Base-by-base conservation (phyloP, 2,113 vertebrate genomes). In the Romanogobio albipinnatus region DNA sequence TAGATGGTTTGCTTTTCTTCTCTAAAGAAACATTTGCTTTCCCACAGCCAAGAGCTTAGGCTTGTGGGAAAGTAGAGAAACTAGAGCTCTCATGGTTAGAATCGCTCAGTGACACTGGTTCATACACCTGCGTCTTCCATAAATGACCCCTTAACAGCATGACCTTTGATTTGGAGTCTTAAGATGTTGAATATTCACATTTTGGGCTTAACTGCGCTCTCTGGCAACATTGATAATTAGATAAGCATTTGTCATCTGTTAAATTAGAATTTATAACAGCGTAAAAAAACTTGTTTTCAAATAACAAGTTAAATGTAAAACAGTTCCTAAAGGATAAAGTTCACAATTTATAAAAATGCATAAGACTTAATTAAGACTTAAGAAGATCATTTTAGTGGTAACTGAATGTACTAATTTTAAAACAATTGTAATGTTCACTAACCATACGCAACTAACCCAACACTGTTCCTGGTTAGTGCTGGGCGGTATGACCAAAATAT, bases 21-120 rank as follows among this genome's bases (percentile, higher is more conserved):
- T 68, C 45, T 49, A 66, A 49, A 81, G 9, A 81, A 81, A 36
- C 62, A 36, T 68, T 36, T 81, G 26, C 62, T 81, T 68, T 81
- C 26, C 43, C 45, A 81, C 43, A 51, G 78, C 26, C 17, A 22
- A 51, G 22, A 68, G 5, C 24, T 24, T 47, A 4, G 24, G 59
- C 59, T 49, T 62, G 73, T 75, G 62, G 62, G 61, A 66, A 81
- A 81, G 26, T 19, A 68, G 61, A 19, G 62, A 68, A 62, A 45
- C 13, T 10, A 3, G 9, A 81, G 24, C n/a, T 51, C 61, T 81
- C 24, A 66, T 33, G 45, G 47, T 36, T 4, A 36, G 19, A 36
- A 22, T 81, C 5, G 53, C 24, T 76, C 2, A 19, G 33, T 53
- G 74, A 29, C 26, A 15, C 24, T 14, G 2, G 13, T 26, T 62